Evolutionary conservation across 2,888 invertebrate species (phyloP), one percentile per base, ranked within the genome.

Genomic region (Oscheius sp.): DNA sequence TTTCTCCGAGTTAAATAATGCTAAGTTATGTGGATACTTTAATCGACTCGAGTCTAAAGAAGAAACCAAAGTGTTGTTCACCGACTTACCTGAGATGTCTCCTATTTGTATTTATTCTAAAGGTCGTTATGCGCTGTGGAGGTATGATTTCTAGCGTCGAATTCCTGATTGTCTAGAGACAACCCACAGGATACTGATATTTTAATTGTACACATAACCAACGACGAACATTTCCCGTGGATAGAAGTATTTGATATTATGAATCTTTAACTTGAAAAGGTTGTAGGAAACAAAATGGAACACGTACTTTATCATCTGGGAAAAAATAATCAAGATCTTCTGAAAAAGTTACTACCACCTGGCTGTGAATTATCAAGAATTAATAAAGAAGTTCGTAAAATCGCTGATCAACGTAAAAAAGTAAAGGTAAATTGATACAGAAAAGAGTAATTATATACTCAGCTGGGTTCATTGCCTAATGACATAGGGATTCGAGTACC

Each of bases 1-100:
- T 14, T 59, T 59, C 20, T 8, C 26, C n/a, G 22, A 41, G 14
- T n/a, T 59, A 14, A 12, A 26, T 8, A 30, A 30, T 14, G 59
- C 59, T 24, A 3, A 5, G 6, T 20, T 59, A 17, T 41, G 41
- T 28, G 59, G 59, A 8, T 24, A 22, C 9, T 59, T 59, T 14
- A 44, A 59, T 20, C 14, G 20, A 5, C 8, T 47, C 5, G 8
- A 22, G 4, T 24, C 24, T 24, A 41, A 3, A 41, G 41, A 41
- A 14, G 20, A 20, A 12, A 14, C 41, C 4, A 20, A 41, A 41
- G 41, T 14, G 4, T 41, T 17, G 41, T 12, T 41, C 12, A n/a
- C n/a, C 87, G 96, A 97, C 89, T 93, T 94, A 9, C 95, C 96
- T 9, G 95, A 96, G 87, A 93, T 95, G 87, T 93, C 94, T 88